A percentile compares a stretch with the other conserved stretches of the same genome.
These are phyloP conservation scores for Euzophera pinguis DNA, from an alignment of 2,888 invertebrate genomes.

Conservation along the genomic window DNA sequence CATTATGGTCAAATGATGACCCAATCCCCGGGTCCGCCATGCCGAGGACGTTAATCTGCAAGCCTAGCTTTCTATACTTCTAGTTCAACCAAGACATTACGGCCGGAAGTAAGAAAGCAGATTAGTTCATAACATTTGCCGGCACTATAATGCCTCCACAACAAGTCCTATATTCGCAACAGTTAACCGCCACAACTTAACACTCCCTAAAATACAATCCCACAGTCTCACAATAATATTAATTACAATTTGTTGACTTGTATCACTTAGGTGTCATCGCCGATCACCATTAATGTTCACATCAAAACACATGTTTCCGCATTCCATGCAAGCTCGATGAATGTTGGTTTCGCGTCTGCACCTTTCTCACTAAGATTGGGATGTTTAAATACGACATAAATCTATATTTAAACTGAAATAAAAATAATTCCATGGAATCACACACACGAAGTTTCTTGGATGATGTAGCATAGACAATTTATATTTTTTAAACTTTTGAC, in stretches of 20 bases:
- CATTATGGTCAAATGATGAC: constrained; percentile 84
- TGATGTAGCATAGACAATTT: constrained; percentile 60
- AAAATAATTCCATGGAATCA: constrained; percentile 65
- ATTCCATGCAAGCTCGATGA: constrained; percentile 45
- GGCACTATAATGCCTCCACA: neutral
- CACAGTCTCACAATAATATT: constrained; percentile 38
- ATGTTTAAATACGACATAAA: constrained; percentile 50
- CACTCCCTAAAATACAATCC: constrained; percentile 23
- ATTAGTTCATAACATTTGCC: constrained; percentile 17
- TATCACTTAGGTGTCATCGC: constrained; percentile 46
- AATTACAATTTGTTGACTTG: constrained; percentile 69
- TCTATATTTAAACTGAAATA: constrained; percentile 69
- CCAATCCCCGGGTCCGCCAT: constrained; percentile 80
- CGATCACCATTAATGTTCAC: constrained; percentile 63
- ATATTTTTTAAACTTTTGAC: constrained; percentile 56
- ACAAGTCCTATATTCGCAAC: constrained; percentile 10
- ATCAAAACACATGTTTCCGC: constrained; percentile 76
- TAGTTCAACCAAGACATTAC: constrained; percentile 15
- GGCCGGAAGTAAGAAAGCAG: constrained; percentile 23
- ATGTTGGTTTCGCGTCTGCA: constrained; percentile 47
- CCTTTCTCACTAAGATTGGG: constrained; percentile 52
- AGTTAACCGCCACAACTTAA: constrained; percentile 4
- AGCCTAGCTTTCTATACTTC: constrained; percentile 18
- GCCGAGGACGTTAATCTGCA: constrained; percentile 37
- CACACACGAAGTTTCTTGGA: constrained; percentile 69